These are phyloP conservation scores for Leucozona laternaria DNA, from an alignment of 2,888 invertebrate genomes.

Conservation along the genomic window DNA sequence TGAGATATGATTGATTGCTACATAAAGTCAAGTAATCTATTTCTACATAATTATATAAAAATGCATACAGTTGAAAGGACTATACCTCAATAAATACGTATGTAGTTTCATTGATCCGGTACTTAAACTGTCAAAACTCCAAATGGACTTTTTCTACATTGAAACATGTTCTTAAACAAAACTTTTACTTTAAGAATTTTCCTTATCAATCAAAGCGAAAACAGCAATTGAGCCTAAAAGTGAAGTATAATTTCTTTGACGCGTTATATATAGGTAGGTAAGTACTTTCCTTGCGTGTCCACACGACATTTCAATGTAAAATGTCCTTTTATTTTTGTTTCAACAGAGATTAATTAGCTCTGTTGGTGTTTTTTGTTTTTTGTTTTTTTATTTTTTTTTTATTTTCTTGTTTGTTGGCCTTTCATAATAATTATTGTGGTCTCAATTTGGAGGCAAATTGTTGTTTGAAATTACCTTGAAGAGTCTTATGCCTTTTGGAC, in stretches of 20 bases:
- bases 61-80: not conserved
- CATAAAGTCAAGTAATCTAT: not conserved
- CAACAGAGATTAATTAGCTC: slow-evolving; percentile 23
- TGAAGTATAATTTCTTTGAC: slow-evolving; percentile 41
- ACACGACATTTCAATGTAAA: slow-evolving; percentile 45
- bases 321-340: slow-evolving; percentile 30
- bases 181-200: slow-evolving; percentile 6
- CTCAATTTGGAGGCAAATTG: slow-evolving; percentile 30
- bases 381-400: not conserved
- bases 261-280: not conserved
- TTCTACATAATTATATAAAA: not conserved
- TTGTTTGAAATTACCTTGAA: slow-evolving; percentile 17
- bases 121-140: not conserved
- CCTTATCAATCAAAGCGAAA: slow-evolving; percentile 22
- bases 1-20: not conserved
- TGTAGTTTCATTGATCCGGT: too few relatives aligned
- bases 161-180: not conserved
- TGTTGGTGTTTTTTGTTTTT: slow-evolving; percentile 18
- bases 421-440: slow-evolving; percentile 16
- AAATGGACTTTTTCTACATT: not conserved
- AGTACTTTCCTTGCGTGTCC: slow-evolving; percentile 18
- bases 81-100: too few relatives aligned
- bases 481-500: not conserved
- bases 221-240: slow-evolving; percentile 34
- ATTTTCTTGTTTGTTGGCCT: not conserved